Base-by-base conservation (phyloP, 2,888 invertebrate species). In the Machimus atricapillus region DNA sequence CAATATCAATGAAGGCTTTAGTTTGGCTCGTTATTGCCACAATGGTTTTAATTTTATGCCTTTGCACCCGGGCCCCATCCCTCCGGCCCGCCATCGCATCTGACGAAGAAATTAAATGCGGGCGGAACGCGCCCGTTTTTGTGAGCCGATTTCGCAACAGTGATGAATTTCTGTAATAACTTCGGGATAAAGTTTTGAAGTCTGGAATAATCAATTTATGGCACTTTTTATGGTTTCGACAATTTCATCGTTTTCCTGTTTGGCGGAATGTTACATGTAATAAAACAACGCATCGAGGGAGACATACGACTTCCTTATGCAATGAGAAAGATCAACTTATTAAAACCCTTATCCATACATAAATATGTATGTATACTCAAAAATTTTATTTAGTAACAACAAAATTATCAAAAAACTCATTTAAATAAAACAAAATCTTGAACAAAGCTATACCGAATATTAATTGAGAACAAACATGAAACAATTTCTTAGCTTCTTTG, bases 31-130 rank as follows among this genome's bases (percentile, higher is more conserved):
- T 86, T 77, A 86, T 86, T 86, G 86, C 77, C 77, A 77, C 34
- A 76, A 86, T 52, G 77, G 86, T 77, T 86, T 86, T 86, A 86
- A 86, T 86, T 86, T 86, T 86, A 86, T 86, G 76, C 56, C 76
- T 34, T 40, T 66, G 66, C 66, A 66, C 66, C 23, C 66, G 27
- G 58, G 27, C 9, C 3, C 12, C 66, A 27, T 27, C 66, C 23
- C 66, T 16, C 43, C 16, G 4, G 19, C 19, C 23, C 27, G 66
- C 23, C 66, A 66, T 14, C 66, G 66, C 66, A 66, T 27, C 23
- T 79, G 52, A 79, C 56, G 79, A 56, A 79, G 43, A 52, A 79
- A 79, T 79, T 79, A 79, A 52, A 52, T 52, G 79, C 79, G 27
- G 16, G 7, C 52, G 23, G 31, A 46, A 27, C 52, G 79, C 66